A percentile compares a stretch with the other conserved stretches of the same genome.
These are phyloP conservation scores for Cathartes aura DNA, from an alignment of 2,113 vertebrate genomes.

Conservation along the genomic window DNA sequence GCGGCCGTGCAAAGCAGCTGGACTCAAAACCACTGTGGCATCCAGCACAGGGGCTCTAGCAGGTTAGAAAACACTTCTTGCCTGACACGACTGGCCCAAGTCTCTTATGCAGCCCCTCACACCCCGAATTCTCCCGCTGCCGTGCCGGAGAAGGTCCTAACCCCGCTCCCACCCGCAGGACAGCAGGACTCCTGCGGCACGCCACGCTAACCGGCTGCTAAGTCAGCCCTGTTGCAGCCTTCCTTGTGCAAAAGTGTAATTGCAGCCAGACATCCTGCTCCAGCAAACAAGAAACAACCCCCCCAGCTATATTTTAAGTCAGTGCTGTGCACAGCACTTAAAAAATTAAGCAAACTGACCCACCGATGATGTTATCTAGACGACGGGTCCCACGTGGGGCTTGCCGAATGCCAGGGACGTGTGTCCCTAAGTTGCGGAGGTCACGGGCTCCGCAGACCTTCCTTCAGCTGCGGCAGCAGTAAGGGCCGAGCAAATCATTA, in stretches of 20 bases:
- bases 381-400: rapidly evolving
- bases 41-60: rapidly evolving
- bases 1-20: neutral
- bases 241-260: neutral
- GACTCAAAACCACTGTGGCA: neutral
- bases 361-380: neutral
- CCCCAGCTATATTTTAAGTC: neutral
- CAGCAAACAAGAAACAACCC: neutral
- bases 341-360: neutral
- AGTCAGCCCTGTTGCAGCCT: neutral
- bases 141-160: neutral
- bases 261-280: neutral
- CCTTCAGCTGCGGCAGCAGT: neutral
- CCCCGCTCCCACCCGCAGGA: neutral
- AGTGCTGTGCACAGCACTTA: neutral
- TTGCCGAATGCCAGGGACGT: rapidly evolving
- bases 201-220: neutral
- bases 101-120: neutral
- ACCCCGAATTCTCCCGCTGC: neutral
- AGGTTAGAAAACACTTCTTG: neutral
- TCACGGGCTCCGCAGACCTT: neutral
- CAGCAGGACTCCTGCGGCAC: neutral
- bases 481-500: neutral
- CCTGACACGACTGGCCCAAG: neutral
- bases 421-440: neutral